Base-by-base conservation (phyloP, 2,888 invertebrate genomes). In the Axea sp. region DNA sequence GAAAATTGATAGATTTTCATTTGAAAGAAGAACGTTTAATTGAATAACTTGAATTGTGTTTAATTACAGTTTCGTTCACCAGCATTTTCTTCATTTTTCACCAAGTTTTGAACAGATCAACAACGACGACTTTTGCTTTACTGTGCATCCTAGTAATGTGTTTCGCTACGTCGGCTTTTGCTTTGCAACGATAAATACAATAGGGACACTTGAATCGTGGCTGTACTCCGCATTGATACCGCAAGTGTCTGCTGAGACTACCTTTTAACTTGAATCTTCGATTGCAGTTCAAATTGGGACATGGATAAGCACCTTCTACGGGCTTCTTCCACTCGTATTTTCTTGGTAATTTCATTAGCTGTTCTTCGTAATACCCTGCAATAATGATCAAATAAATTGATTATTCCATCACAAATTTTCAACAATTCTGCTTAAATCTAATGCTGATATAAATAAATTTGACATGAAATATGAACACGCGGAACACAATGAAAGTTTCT, bases 161-260 rank as follows among this genome's bases (percentile, higher is more conserved):
- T 31, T 75, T 78, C 22, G 45, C 69, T 19, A 82, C 77, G 53
- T 81, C 79, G 1, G 65, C 77, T 26, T 81, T 79, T 2, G 78
- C 78, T 55, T 82, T 82, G 37, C 82, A 81, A 37, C 82, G 79
- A 57, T 86, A 83, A 0, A 39, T n/a, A 64, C 88, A 88, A 37
- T 86, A 83, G 0, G 86, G 85, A 60, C 88, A 88, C 30, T 84
- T 82, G 60, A 87, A 88, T 28, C 85, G 80, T 0, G 87, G 86
- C 14, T 77, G 77, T 11, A 80, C 81, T n/a, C 88, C 87, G 47
- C 88, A 88, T 33, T 83, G 84, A 64, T 81, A 85, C 28, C 82
- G 82, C 17, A 78, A 60, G 57, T 86, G 86, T 15, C 82, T 80
- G 30, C 80, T 83, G n/a, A 86, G 76, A 76, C 83, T 85, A 12